A percentile compares a stretch with the other conserved stretches of the same genome.
These are phyloP conservation scores for Crepidodera aurea DNA, from an alignment of 2,888 invertebrate species.

Conservation along the genomic window DNA sequence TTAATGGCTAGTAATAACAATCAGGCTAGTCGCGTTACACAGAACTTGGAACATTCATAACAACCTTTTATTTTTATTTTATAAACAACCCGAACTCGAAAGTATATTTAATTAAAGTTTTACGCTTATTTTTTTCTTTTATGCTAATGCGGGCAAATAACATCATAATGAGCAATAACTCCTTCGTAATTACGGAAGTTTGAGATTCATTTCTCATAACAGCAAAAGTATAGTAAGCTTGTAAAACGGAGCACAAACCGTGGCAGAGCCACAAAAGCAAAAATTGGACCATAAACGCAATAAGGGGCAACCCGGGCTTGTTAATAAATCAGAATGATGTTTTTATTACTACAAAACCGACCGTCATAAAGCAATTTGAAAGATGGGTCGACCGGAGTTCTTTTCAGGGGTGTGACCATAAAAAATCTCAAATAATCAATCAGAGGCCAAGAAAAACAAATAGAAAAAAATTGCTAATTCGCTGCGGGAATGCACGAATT, in stretches of 20 bases:
- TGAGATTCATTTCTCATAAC: conserved; percentile 28
- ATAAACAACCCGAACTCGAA: conserved; percentile 1
- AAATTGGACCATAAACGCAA: conserved; percentile 49
- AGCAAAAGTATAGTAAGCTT: conserved; percentile 29
- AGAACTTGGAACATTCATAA: background rate
- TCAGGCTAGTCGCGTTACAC: background rate
- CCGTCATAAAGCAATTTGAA: conserved; percentile 46
- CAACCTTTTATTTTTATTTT: conserved; percentile 2
- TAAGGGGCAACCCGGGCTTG: conserved; percentile 42
- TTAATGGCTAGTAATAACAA: background rate
- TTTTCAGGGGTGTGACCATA: conserved; percentile 33
- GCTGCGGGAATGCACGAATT: conserved; percentile 24
- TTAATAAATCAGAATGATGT: conserved; percentile 53
- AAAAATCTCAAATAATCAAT: conserved; percentile 31
- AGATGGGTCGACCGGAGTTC: conserved; percentile 28
- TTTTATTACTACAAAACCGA: conserved; percentile 49
- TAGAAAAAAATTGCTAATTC: conserved; percentile 37
- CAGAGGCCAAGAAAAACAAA: conserved; percentile 25
- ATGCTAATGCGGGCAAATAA: conserved; percentile 22
- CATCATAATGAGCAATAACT: conserved; percentile 29
- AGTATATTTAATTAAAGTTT: conserved; percentile 18
- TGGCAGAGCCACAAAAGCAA: conserved; percentile 39
- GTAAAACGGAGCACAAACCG: conserved; percentile 30
- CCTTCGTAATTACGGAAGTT: conserved; percentile 29
- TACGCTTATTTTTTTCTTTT: conserved; percentile 16